Conservation (phyloP, 2,113 vertebrate genomes). For the Oceanodroma tethys region DNA sequence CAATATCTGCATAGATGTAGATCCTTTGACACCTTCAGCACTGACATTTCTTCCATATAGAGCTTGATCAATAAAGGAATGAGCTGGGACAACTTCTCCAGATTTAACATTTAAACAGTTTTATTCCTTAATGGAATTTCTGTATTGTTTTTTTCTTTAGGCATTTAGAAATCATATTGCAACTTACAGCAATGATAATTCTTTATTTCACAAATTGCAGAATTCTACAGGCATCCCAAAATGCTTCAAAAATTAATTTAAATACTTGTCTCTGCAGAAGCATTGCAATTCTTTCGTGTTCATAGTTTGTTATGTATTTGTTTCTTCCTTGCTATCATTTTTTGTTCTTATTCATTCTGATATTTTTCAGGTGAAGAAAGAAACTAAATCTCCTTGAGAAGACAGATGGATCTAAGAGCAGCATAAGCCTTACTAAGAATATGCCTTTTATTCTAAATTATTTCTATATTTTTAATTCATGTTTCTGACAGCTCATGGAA, state of each 20-base stretch:
- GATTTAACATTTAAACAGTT: background rate
- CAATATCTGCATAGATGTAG: background rate
- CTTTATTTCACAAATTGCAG: slow-evolving; percentile 48
- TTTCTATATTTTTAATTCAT: background rate
- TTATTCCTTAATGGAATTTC: slow-evolving; percentile 33
- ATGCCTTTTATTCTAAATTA: slow-evolving; percentile 18
- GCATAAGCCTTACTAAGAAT: slow-evolving; percentile 2
- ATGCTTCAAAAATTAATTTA: slow-evolving; percentile 47
- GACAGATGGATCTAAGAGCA: slow-evolving; percentile 13
- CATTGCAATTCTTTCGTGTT: slow-evolving; percentile 28
- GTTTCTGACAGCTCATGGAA: background rate
- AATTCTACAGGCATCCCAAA: slow-evolving; percentile 53
- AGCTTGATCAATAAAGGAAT: background rate
- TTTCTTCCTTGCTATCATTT: background rate
- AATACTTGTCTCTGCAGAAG: slow-evolving; percentile 29
- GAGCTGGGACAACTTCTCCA: background rate
- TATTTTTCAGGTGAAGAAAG: slow-evolving; percentile 42
- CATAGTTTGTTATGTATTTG: slow-evolving; percentile 13
- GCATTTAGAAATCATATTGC: slow-evolving; percentile 27
- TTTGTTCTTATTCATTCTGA: slow-evolving; percentile 17
- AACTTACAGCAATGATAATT: slow-evolving; percentile 39
- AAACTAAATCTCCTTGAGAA: slow-evolving; percentile 36
- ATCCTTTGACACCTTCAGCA: background rate
- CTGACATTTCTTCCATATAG: background rate
- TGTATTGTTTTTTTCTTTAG: slow-evolving; percentile 19